Evolutionary conservation across 2,113 vertebrate genomes (phyloP).

Genomic region (Scolopax mira): DNA sequence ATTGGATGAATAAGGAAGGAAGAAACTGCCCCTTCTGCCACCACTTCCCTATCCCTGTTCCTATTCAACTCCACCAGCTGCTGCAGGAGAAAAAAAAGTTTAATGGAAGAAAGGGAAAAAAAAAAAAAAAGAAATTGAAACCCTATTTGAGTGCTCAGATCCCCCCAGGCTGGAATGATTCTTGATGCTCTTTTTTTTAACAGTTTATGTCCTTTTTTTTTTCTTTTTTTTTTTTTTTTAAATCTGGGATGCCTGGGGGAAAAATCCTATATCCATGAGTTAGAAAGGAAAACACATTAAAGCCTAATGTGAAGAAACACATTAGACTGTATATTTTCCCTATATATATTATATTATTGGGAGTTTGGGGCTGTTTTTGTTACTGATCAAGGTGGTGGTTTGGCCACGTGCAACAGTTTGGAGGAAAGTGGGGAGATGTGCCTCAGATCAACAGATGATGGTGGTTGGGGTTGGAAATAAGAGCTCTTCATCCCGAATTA

Average conservation of each 20-base stretch:
- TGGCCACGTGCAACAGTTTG: accelerated
- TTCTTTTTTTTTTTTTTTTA: background rate
- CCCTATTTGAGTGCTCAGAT: conserved; percentile 31
- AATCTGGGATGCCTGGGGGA: conserved; percentile 19
- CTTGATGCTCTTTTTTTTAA: conserved; percentile 5
- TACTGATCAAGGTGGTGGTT: accelerated
- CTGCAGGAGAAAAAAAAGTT: background rate
- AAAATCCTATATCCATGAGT: background rate
- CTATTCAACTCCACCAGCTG: background rate
- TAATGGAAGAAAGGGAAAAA: conserved; percentile 2
- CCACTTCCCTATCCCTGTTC: background rate
- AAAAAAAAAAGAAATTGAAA: conserved; percentile 3
- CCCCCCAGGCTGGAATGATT: conserved; percentile 36
- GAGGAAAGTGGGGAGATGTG: background rate
- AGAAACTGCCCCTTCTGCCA: background rate
- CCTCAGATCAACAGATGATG: accelerated
- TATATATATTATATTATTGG: background rate
- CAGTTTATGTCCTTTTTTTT: background rate
- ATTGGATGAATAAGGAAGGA: background rate
- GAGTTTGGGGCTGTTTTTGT: background rate
- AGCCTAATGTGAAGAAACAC: background rate
- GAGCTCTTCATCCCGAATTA: background rate
- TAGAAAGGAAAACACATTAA: conserved; percentile 13
- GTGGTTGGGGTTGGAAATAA: background rate
- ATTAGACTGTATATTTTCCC: no score